Conservation (phyloP, 1,140 invertebrate species). For the Sarcophaga peregrina region DNA sequence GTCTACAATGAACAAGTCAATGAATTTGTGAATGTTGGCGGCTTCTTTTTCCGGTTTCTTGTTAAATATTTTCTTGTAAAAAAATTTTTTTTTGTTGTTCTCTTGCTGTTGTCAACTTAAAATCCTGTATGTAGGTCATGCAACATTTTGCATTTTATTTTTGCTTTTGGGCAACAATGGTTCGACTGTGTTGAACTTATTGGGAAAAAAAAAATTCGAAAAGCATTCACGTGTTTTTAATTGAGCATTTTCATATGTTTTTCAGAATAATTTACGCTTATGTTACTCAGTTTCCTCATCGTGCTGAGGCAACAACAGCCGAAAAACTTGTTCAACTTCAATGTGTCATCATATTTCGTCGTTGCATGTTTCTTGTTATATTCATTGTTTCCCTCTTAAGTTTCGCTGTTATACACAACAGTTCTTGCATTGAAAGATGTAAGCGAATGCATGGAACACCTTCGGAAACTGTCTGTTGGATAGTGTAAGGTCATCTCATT, state of each 20-base stretch:
- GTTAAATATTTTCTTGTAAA: background rate
- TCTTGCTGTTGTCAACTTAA: too few relatives aligned
- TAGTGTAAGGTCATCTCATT: slow-evolving; percentile 17
- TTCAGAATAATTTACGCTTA: background rate
- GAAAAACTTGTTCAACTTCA: slow-evolving; percentile 19
- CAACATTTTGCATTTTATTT: slow-evolving; percentile 14
- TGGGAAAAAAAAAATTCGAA: background rate
- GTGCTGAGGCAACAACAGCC: background rate
- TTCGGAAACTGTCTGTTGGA: background rate
- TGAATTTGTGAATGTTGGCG: background rate
- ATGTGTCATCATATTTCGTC: background rate
- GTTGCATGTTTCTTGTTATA: background rate
- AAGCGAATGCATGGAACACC: too few relatives aligned
- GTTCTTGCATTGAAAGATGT: background rate
- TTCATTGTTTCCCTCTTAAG: background rate
- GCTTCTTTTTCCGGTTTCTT: slow-evolving; percentile 6
- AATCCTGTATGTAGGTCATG: slow-evolving; percentile 10
- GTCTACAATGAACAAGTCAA: background rate
- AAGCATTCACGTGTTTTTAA: background rate
- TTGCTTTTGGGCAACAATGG: background rate
- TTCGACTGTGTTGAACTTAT: too few relatives aligned
- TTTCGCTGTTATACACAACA: background rate
- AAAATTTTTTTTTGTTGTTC: background rate
- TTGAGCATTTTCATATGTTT: background rate
- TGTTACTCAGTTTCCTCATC: background rate